Evolutionary conservation across 2,113 vertebrate species (phyloP).

Genomic region (Leptosomus discolor): DNA sequence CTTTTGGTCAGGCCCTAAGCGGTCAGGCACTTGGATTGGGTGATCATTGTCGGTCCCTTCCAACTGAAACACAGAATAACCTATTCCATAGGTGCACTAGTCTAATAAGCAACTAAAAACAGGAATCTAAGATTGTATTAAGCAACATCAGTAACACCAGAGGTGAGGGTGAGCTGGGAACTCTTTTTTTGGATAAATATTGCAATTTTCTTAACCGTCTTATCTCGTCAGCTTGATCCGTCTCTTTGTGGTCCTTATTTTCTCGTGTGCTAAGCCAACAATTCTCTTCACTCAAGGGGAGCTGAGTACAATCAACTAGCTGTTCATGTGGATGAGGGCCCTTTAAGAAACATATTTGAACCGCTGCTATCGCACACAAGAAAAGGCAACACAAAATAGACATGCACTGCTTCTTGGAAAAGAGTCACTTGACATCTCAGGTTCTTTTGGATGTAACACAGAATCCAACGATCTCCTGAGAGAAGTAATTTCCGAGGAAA

Average conservation of each 20-base stretch:
- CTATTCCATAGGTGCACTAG: not conserved
- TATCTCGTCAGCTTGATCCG: not conserved
- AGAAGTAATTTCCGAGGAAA: not conserved
- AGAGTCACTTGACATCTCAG: not conserved
- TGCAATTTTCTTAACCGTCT: not conserved
- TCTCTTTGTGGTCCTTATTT: not conserved
- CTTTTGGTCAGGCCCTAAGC: not conserved
- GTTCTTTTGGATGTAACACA: not conserved
- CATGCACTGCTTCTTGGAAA: not conserved
- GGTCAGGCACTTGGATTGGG: not conserved
- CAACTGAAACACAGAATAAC: not conserved
- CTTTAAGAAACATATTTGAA: not conserved
- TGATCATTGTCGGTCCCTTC: not conserved
- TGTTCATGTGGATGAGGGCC: not conserved
- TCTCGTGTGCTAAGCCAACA: not conserved
- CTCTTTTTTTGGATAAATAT: not conserved
- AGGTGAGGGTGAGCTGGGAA: not conserved
- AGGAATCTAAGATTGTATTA: not conserved
- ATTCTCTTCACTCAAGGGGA: not conserved
- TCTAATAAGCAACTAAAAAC: not conserved
- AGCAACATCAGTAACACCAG: not conserved
- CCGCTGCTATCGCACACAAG: rapidly evolving
- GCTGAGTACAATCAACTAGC: not conserved
- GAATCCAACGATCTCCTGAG: not conserved
- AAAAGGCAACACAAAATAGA: not conserved